These are phyloP conservation scores for Campopleginae sp. DNA, from an alignment of 2,888 invertebrate genomes.

Conservation along the genomic window DNA sequence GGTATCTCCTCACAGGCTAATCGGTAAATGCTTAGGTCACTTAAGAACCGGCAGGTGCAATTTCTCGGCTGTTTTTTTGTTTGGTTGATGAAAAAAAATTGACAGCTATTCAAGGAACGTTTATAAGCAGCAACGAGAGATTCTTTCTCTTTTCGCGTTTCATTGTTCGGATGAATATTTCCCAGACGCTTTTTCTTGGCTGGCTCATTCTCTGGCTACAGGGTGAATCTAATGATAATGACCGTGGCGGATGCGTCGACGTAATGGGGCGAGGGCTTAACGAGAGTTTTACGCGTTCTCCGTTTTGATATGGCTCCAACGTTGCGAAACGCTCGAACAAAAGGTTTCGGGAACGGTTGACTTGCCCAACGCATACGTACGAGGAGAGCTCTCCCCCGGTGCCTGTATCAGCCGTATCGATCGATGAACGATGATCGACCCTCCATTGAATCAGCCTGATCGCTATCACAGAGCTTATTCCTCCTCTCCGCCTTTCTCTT, in stretches of 20 bases:
- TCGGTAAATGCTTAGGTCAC: neutral
- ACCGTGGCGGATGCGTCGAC: slow-evolving; percentile 52
- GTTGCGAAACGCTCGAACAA: slow-evolving; percentile 60
- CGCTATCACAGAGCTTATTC: slow-evolving; percentile 52
- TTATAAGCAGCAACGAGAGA: neutral
- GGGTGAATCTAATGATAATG: slow-evolving; percentile 59
- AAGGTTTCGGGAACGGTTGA: slow-evolving; percentile 60
- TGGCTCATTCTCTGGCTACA: slow-evolving; percentile 16
- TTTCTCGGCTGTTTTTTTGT: neutral
- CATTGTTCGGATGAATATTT: slow-evolving; percentile 10
- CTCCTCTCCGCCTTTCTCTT: slow-evolving; percentile 14
- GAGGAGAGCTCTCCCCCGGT: slow-evolving; percentile 12
- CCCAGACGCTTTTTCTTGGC: slow-evolving; percentile 7
- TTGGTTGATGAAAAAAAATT: slow-evolving; percentile 12
- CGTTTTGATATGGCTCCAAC: slow-evolving; percentile 43
- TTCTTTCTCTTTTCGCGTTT: slow-evolving; percentile 7
- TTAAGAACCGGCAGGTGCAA: neutral
- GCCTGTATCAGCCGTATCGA: slow-evolving; percentile 57
- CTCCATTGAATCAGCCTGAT: slow-evolving; percentile 61
- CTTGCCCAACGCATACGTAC: slow-evolving; percentile 44
- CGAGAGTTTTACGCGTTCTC: slow-evolving; percentile 54
- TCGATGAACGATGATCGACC: slow-evolving; percentile 62
- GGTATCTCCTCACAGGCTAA: neutral
- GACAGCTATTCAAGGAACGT: neutral
- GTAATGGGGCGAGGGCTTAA: slow-evolving; percentile 40